Evolutionary conservation across 2,888 invertebrate species (phyloP).

Genomic region (Cerastis leucographa): DNA sequence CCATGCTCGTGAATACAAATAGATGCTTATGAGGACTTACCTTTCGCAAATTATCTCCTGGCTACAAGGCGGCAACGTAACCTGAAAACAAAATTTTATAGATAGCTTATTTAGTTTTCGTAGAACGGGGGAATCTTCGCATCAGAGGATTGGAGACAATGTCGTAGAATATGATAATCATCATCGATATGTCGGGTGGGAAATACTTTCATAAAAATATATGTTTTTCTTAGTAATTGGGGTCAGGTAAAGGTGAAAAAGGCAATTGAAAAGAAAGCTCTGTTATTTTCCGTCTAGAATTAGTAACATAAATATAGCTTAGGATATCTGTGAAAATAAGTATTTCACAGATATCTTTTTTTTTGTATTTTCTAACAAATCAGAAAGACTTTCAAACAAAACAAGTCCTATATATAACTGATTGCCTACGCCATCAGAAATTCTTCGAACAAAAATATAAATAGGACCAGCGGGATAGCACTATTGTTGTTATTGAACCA

Average conservation of each 20-base stretch:
- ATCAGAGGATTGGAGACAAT: conserved; percentile 68
- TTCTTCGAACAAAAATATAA: conserved; percentile 32
- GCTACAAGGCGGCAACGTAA: conserved; percentile 83
- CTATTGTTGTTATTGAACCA: conserved; percentile 37
- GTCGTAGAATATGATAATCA: conserved; percentile 68
- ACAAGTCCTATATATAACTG: conserved; percentile 30
- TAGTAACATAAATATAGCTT: conserved; percentile 5
- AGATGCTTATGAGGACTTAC: conserved; percentile 82
- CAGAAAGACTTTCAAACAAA: conserved; percentile 18
- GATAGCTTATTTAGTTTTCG: conserved; percentile 77
- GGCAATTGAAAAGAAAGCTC: neutral
- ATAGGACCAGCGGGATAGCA: conserved; percentile 27
- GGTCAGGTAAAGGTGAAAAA: conserved; percentile 34
- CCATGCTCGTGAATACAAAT: conserved; percentile 84
- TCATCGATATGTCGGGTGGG: conserved; percentile 59
- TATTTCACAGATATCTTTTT: neutral
- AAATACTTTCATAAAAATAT: conserved; percentile 50
- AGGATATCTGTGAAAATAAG: neutral
- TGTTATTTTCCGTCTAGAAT: conserved; percentile 10
- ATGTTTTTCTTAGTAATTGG: conserved; percentile 64
- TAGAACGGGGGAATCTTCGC: conserved; percentile 67
- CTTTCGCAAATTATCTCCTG: conserved; percentile 87
- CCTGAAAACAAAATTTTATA: conserved; percentile 84
- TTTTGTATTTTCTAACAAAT: conserved; percentile 14
- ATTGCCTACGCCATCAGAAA: conserved; percentile 38